These are phyloP conservation scores for Conus ventricosus DNA, from an alignment of 1,140 invertebrate species.

Conservation along the genomic window DNA sequence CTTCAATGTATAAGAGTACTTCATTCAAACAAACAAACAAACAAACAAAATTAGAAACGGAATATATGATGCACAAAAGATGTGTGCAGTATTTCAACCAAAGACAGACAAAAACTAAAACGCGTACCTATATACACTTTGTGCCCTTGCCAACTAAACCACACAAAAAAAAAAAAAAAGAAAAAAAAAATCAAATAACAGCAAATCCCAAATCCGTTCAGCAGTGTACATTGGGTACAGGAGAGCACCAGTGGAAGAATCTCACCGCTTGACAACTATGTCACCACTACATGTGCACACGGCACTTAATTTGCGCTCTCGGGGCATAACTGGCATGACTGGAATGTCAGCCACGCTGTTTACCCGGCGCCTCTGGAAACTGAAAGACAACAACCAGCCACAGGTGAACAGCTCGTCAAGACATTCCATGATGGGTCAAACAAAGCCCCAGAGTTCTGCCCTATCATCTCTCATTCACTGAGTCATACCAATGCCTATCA, in stretches of 20 bases:
- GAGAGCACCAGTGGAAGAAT: neutral
- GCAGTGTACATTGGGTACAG: neutral
- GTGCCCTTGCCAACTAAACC: neutral
- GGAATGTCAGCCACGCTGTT: conserved; percentile 3
- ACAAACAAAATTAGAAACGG: no score
- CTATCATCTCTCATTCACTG: no score
- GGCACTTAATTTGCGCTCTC: conserved; percentile 9
- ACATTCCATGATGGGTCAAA: no score
- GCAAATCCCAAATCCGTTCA: neutral
- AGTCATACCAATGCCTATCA: no score
- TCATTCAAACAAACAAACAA: no score
- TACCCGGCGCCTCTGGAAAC: neutral
- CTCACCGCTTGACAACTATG: conserved; percentile 32
- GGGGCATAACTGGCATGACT: neutral
- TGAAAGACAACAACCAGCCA: neutral
- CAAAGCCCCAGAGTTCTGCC: no score
- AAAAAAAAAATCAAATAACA: neutral
- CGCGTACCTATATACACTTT: no score
- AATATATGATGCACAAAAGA: no score
- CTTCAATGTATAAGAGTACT: no score
- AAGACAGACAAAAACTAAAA: no score
- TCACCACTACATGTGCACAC: conserved; percentile 27
- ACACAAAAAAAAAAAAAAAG: neutral
- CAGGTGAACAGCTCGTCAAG: no score
- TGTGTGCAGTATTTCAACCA: no score